Evolutionary conservation across 1,140 invertebrate genomes (phyloP), one percentile per base, ranked within the genome.

Genomic region (Sesamia nonagrioides): DNA sequence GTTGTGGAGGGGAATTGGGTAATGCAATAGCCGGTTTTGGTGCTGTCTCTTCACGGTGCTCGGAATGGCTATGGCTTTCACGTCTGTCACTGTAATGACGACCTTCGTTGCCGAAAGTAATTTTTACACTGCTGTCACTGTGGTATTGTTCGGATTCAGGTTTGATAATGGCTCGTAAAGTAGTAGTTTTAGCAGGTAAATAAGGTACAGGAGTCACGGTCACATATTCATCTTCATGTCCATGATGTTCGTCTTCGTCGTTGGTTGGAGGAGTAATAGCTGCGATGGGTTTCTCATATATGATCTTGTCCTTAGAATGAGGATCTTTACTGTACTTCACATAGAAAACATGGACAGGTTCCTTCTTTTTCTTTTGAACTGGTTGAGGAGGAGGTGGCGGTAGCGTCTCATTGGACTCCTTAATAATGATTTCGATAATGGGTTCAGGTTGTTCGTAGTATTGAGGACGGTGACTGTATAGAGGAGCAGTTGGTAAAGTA

Each of bases 341-440:
- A 86, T 98, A 98, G 89, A 98, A 98, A 3, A 98, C 98, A 85
- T 98, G 97, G 60, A 98, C 97, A 13, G 98, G 97, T 88, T 98
- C 97, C 88, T 97, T 97, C 79, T 96, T 96, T 82, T 97, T 96
- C 71, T 95, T 95, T 0, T 95, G 94, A 37, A 95, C 89, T 1
- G 95, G 94, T 6, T 95, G 91, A 0, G 95, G 95, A 0, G 96
- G 96, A n/a, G 96, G 96, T 4, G 96, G 95, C 0, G 97, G 97
- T 4, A 98, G 88, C 0, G 97, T 96, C 82, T 98, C 97, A 88
- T 98, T 98, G 0, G 97, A 98, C 92, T 98, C 98, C 87, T 98
- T 98, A 66, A 98, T 98, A 72, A 98, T 98, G 80, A 98, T 98
- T 93, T 98, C 98, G 78, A 98, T 98, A 60, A 98, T 98, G 13